Conservation (phyloP, 2,113 vertebrate genomes). For the Myodes glareolus region DNA sequence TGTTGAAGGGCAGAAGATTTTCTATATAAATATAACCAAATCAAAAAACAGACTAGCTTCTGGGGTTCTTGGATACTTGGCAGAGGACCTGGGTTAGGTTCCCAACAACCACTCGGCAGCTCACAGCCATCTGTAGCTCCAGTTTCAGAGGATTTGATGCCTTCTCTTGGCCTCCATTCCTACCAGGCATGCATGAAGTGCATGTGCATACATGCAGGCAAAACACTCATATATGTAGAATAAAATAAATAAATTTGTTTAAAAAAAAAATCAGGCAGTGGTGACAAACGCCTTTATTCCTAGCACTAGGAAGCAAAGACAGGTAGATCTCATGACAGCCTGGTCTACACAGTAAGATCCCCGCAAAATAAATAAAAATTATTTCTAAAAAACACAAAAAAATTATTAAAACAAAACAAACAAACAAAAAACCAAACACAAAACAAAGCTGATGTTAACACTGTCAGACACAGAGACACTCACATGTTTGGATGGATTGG, state of each 20-base stretch:
- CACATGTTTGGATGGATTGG: conserved; percentile 92
- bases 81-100: background rate
- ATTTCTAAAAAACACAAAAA: no score
- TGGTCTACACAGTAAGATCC: background rate
- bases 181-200: background rate
- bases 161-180: no score
- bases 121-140: background rate
- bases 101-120: background rate
- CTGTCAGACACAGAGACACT: conserved; percentile 31
- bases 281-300: background rate
- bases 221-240: background rate
- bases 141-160: no score
- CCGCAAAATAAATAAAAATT: background rate
- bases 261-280: background rate
- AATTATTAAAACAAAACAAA: background rate
- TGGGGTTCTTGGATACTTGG: background rate
- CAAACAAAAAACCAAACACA: background rate
- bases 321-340: background rate
- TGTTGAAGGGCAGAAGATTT: background rate
- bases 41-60: background rate
- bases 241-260: background rate
- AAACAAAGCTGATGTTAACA: conserved; percentile 25
- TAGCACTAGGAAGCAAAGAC: background rate
- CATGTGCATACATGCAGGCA: background rate
- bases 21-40: background rate